A percentile compares a stretch with the other conserved stretches of the same genome.
Conservation (phyloP, 2,888 invertebrate genomes). For the Drosophila affinis region DNA sequence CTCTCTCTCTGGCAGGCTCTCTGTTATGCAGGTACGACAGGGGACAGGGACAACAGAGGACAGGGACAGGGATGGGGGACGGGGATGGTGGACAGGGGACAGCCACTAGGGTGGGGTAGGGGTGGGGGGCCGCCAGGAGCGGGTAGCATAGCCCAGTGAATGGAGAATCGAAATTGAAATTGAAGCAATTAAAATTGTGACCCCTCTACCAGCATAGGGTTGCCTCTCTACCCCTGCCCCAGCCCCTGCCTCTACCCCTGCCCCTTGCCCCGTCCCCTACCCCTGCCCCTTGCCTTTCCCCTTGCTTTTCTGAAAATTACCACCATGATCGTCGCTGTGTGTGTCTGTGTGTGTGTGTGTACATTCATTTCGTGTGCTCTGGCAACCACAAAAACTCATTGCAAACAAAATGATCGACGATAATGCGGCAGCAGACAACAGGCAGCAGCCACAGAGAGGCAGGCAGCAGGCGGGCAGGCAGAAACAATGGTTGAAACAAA, state of each 20-base stretch:
- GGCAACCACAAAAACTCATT: slow-evolving; percentile 73
- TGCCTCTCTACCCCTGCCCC: no score
- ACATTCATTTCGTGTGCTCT: slow-evolving; percentile 72
- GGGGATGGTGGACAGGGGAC: no score
- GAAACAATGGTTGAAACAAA: slow-evolving; percentile 26
- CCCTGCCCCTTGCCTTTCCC: no score
- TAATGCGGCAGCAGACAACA: slow-evolving; percentile 51
- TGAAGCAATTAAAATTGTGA: slow-evolving; percentile 73
- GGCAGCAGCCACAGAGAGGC: neutral
- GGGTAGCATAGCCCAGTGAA: neutral
- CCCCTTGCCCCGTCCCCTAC: no score
- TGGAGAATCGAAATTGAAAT: slow-evolving; percentile 67
- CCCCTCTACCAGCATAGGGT: slow-evolving; percentile 27
- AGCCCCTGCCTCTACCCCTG: no score
- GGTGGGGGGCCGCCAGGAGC: neutral
- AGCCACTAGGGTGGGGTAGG: no score
- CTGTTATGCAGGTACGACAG: slow-evolving; percentile 62
- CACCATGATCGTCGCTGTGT: slow-evolving; percentile 63
- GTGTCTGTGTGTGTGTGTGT: slow-evolving; percentile 21
- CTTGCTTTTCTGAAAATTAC: slow-evolving; percentile 68
- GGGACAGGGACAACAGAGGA: neutral
- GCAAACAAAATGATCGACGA: slow-evolving; percentile 73
- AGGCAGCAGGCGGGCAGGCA: neutral
- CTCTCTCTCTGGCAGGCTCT: neutral
- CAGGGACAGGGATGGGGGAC: slow-evolving; percentile 4